Evolutionary conservation across 2,888 invertebrate species (phyloP), one percentile per base, ranked within the genome.

Genomic region (Pyrrhosoma nymphula): DNA sequence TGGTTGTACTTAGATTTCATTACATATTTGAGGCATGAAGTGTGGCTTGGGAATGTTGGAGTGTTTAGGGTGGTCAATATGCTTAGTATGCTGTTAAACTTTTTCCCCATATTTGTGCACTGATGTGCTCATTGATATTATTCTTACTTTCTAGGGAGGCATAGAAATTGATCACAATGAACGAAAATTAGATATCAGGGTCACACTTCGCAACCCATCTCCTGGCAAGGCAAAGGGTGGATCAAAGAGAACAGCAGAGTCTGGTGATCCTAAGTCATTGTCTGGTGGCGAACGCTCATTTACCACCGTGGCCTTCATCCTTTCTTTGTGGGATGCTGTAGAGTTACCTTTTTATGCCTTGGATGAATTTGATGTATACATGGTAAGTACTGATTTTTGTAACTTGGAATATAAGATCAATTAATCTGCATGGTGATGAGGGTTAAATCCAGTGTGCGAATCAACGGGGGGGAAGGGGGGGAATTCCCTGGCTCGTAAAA

Each of bases 291-390:
- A 99, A 97, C 98, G 99, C 95, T 99, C 99, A 3, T 99, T 98
- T 97, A 98, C 99, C n/a, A 99, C 99, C 0, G 98, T 99, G 20
- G 99, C 99, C 69, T 99, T 99, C 97, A 98, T 99, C 96, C 98
- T 99, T 97, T 98, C 99, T 60, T 97, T 99, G 63, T 99, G 99
- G 99, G 98, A 99, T 95, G 98, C 98, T 96, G 98, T 99, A 96
- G 98, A 98, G 96, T 98, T 99, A 96, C 99, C 99, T 0, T 99
- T 99, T 97, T 98, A 98, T 97, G 98, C 99, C 97, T 97, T 99
- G 96, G 99, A 99, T 97, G 99, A 99, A 97, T 99, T 99, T 96
- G 99, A 99, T 96, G 99, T 99, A 0, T 99, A 99, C 96, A 99
- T 99, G 98, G 99, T 98, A 96, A 97, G 97, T 96, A 56, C 93